Evolutionary conservation across 64 coral and sea anemone genomes (phyloP), one percentile per base, ranked within the genome.

Genomic region (Montipora cactus): DNA sequence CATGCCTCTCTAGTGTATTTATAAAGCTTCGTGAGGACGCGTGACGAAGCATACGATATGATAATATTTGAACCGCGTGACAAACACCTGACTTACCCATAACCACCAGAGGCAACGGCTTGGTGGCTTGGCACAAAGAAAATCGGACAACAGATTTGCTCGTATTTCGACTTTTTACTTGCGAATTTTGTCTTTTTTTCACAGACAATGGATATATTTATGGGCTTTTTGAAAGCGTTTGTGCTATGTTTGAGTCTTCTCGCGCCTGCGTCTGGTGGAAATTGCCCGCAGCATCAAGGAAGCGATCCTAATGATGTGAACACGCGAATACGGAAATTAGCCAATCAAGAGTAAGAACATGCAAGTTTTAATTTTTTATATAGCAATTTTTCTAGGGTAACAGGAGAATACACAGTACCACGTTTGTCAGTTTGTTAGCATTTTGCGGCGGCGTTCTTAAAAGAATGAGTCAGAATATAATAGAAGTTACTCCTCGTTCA

Each of bases 81-180:
- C 58, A 67, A 18, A 83, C 81, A 67, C 81, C 47, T 83, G 81
- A 83, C 81, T 67, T 83, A 83, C 81, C 81, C 80, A 83, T 83
- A 83, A 83, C 81, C 59, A 1, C 81, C 66, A 15, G 28, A 83
- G 81, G 12, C 81, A 83, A n/a, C 23, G 15, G 44, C 81, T 83
- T 66, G 11, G 81, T 67, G 66, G 59, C 81, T 58, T 67, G 59
- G 81, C 81, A 83, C 25, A 25, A 44, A 57, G 37, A 37, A 37
- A 37, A 37, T 37, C 37, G 37, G 37, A 37, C 37, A 37, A 37
- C 37, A 37, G 37, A 37, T 37, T 37, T 37, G 0, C 37, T 0
- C 37, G 37, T 37, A 2, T 0, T 37, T 6, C 53, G 53, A 6
- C 11, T 8, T 57, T 8, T 0, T 57, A 8, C 6, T 57, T 57